These are phyloP conservation scores for Tuberolachnus salignus DNA, from an alignment of 2,888 invertebrate species.

Conservation along the genomic window DNA sequence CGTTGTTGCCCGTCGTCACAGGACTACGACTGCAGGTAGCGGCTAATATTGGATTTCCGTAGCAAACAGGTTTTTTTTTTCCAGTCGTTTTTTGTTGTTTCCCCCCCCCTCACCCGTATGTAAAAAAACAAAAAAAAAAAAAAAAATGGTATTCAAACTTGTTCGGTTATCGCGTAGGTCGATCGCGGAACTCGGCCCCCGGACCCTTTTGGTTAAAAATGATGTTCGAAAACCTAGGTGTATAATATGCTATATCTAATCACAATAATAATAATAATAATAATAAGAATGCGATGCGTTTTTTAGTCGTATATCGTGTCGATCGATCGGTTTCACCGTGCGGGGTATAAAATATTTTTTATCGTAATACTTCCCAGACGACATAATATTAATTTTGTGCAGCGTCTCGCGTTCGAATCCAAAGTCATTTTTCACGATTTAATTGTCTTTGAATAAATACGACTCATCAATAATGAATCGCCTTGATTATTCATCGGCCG, in stretches of 20 bases:
- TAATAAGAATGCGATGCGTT: too few relatives aligned
- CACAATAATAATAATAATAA: too few relatives aligned
- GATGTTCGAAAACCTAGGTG: too few relatives aligned
- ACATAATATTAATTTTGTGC: not conserved
- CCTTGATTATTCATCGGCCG: too few relatives aligned
- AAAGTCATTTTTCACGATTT: not conserved
- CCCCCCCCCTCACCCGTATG: not conserved
- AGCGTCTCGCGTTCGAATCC: not conserved
- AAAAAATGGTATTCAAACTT: constrained; percentile 24
- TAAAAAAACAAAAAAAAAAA: not conserved
- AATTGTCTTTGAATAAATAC: not conserved
- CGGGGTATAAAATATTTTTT: not conserved
- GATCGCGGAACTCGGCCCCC: not conserved
- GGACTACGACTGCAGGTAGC: not conserved
- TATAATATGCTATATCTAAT: too few relatives aligned
- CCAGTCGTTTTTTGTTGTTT: not conserved
- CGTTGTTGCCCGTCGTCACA: not conserved
- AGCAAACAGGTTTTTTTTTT: constrained; percentile 14
- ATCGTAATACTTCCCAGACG: not conserved
- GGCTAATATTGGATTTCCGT: not conserved
- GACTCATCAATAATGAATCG: too few relatives aligned
- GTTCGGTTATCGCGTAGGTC: constrained; percentile 33
- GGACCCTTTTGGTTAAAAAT: not conserved
- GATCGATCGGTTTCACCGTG: not conserved
- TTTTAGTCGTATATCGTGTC: too few relatives aligned